These are phyloP conservation scores for Carduelis carduelis DNA, from an alignment of 2,797 vertebrate genomes.

Conservation along the genomic window DNA sequence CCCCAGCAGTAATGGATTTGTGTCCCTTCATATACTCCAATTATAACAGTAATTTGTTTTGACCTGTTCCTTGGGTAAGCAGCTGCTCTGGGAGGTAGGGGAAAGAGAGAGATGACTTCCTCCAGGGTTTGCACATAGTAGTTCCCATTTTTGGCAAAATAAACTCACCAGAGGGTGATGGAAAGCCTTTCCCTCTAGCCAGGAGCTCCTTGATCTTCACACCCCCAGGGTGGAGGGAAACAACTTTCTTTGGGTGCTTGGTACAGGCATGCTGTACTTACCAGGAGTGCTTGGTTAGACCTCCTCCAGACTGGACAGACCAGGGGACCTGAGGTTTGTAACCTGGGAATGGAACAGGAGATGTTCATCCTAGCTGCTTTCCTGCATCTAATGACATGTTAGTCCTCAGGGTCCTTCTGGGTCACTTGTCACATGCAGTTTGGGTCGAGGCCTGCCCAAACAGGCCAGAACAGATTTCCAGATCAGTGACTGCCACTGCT, in stretches of 20 bases:
- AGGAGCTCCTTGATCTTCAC: not conserved
- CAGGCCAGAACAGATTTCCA: constrained; percentile 2
- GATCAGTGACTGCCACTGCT: not conserved
- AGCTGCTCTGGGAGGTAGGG: not conserved
- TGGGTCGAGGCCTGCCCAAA: not conserved
- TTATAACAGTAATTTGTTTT: not conserved
- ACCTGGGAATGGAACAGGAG: not conserved
- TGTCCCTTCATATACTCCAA: not conserved
- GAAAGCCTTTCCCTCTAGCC: not conserved
- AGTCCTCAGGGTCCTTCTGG: not conserved
- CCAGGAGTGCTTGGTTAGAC: not conserved
- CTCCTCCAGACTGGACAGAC: not conserved
- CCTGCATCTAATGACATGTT: not conserved
- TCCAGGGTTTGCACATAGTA: not conserved
- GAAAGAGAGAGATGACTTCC: not conserved
- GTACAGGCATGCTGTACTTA: not conserved
- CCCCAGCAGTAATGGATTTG: not conserved
- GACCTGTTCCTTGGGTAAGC: not conserved
- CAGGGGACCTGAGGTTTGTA: not conserved
- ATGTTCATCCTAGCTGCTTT: not conserved
- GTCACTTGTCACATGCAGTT: not conserved
- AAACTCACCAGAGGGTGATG: not conserved
- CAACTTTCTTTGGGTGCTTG: not conserved
- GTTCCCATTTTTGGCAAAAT: not conserved
- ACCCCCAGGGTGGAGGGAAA: not conserved